Evolutionary conservation across 2,888 invertebrate species (phyloP), one percentile per base, ranked within the genome.

Genomic region (Drosophila phalerata): DNA sequence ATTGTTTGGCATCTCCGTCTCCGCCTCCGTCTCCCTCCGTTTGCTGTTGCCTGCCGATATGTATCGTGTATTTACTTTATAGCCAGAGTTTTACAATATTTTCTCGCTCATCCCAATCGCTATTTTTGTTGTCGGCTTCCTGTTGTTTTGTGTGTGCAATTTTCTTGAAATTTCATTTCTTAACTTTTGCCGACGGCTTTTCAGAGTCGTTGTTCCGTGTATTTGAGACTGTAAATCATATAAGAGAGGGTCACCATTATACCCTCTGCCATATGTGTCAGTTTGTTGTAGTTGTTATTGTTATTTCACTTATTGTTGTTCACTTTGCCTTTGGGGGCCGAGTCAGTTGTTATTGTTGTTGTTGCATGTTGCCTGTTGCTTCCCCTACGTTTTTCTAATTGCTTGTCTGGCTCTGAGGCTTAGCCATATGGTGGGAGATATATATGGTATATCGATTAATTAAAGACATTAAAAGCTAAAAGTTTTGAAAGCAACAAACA

Each of bases 161-260:
- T 85, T 85, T 85, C 85, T 88, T 88, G 79, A 85, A 88, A 88
- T 85, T 88, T 84, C 73, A 88, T 88, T 88, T 85, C 85, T 85
- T 88, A 85, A 82, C 85, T 78, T 85, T 82, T 73, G 85, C 88
- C 85, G 68, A 76, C 73, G 86, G 70, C 69, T 66, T 72, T 76
- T 75, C 64, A 66, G 61, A 70, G 34, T 48, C 66, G 52, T 49
- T 63, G 70, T 53, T 38, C n/a, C 56, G 65, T 69, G 53, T 64
- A 58, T 60, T 69, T 63, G 73, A 80, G 71, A 78, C 85, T 77
- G 83, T 85, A 87, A 87, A 85, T 87, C 85, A 87, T 87, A 72
- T 76, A n/a, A 49, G 34, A 40, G 37, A 11, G 17, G 22, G 17
- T 38, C 13, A 25, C 40, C 10, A 17, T n/a, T n/a, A n/a, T 25